Evolutionary conservation across 1,140 invertebrate species (phyloP).

Genomic region (Drosophila asahinai): DNA sequence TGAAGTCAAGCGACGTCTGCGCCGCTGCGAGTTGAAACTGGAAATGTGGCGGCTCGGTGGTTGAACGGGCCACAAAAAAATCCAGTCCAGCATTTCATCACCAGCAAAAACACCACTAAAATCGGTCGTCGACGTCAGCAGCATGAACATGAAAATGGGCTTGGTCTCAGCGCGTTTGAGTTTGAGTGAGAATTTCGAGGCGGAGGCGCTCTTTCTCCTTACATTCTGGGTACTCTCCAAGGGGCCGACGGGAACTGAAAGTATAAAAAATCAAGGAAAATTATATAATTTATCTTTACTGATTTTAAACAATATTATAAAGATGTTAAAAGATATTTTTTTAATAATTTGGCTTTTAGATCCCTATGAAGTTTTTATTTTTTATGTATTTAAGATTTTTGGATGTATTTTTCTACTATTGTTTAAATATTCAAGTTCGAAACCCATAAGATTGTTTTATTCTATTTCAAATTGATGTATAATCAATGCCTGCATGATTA

Average conservation of each 20-base stretch:
- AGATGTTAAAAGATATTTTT: background rate
- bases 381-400: too few relatives aligned
- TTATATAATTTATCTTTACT: background rate
- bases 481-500: too few relatives aligned
- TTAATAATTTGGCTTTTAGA: background rate
- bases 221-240: background rate
- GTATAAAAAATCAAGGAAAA: background rate
- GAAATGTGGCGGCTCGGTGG: conserved; percentile 68
- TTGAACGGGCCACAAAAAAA: conserved; percentile 67
- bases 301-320: background rate
- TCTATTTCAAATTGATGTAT: too few relatives aligned
- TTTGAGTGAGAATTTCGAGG: conserved; percentile 60
- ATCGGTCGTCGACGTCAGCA: conserved; percentile 20
- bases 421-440: too few relatives aligned
- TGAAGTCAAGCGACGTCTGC: conserved; percentile 64
- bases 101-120: conserved; percentile 42
- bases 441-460: too few relatives aligned
- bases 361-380: too few relatives aligned
- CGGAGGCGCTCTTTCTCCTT: conserved; percentile 41
- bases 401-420: too few relatives aligned
- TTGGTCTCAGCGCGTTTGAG: conserved; percentile 56
- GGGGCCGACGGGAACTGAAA: conserved; percentile 24
- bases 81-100: conserved; percentile 61
- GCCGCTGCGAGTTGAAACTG: conserved; percentile 61
- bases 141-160: conserved; percentile 64